Evolutionary conservation across 2,888 invertebrate genomes (phyloP), one percentile per base, ranked within the genome.

Genomic region (Biston stratarius): DNA sequence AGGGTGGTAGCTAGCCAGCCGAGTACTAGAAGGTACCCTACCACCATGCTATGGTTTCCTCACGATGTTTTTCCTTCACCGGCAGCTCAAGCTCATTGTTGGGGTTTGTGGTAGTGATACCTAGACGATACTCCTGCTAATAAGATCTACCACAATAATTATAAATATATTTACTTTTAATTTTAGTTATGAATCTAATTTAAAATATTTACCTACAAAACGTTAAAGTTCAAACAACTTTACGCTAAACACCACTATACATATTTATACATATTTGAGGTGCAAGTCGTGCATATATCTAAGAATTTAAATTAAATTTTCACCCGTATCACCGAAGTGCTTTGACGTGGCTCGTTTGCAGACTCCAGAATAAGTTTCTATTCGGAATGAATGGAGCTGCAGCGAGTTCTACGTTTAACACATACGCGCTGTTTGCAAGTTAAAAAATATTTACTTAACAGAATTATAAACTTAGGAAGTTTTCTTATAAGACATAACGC

Each of bases 221-320:
- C 12, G 24, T 56, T 42, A 44, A 59, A 59, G 48, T 59, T 59
- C 7, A 58, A 58, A 48, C 15, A 40, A 15, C 40, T 42, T 40
- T 1, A 10, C 1, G 6, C 34, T 24, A 24, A 24, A 24, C 24
- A 24, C 24, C 24, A 24, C 24, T 24, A 24, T 24, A 24, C 24
- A 24, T 24, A 24, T 3, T 24, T 3, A 24, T 1, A 24, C 24
- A 24, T 24, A 33, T 52, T 52, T 38, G 53, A 15, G 7, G 45
- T 15, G 15, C 15, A 44, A 57, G 24, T 12, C 47, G 9, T 64
- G 53, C 45, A 67, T 57, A 70, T 67, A 77, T 78, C 79, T 77
- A 71, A 75, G 78, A 76, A 79, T 77, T 78, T 62, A 74, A 71
- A 77, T 80, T 71, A 70, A 71, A 69, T 61, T 74, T 73, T 69